Percentiles rank a stretch among this genome's conserved stretches.
phyloP scores from a whole-genome alignment of 2,113 vertebrate genomes.

The Lampris megalopsis region DNA sequence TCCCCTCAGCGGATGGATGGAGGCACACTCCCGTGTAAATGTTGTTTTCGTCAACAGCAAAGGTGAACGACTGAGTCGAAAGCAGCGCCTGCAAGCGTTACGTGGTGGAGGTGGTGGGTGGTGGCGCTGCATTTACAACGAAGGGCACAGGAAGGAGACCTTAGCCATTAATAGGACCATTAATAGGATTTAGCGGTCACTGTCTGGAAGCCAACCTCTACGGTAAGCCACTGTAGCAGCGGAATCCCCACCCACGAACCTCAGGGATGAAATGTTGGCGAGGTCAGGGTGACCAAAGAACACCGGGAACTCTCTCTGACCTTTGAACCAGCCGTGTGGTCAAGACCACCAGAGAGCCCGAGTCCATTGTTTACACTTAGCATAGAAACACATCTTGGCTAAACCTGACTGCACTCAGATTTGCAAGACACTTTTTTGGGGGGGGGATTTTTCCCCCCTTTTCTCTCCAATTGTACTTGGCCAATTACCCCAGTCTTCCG shows the following conservation, averaged over 20 bases:
- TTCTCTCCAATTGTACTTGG: too few relatives aligned
- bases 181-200: conserved; percentile 71
- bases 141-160: conserved; percentile 56
- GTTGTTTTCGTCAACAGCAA: too few relatives aligned
- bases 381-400: too few relatives aligned
- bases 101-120: conserved; percentile 13
- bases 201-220: conserved; percentile 55
- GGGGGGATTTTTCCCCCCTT: too few relatives aligned
- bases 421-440: too few relatives aligned
- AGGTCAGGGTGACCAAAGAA: not conserved
- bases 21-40: too few relatives aligned
- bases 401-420: too few relatives aligned
- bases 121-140: not conserved
- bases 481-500: too few relatives aligned
- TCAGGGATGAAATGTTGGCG: not conserved
- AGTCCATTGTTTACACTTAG: too few relatives aligned
- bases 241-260: conserved; percentile 5
- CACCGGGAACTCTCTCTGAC: not conserved
- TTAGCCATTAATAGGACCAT: conserved; percentile 34
- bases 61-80: not conserved
- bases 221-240: conserved; percentile 37
- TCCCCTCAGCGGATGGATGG: not conserved
- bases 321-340: too few relatives aligned
- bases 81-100: not conserved
- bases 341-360: too few relatives aligned